These are phyloP conservation scores for Sebastes paucispinis DNA, from an alignment of 2,797 vertebrate species.

Conservation along the genomic window DNA sequence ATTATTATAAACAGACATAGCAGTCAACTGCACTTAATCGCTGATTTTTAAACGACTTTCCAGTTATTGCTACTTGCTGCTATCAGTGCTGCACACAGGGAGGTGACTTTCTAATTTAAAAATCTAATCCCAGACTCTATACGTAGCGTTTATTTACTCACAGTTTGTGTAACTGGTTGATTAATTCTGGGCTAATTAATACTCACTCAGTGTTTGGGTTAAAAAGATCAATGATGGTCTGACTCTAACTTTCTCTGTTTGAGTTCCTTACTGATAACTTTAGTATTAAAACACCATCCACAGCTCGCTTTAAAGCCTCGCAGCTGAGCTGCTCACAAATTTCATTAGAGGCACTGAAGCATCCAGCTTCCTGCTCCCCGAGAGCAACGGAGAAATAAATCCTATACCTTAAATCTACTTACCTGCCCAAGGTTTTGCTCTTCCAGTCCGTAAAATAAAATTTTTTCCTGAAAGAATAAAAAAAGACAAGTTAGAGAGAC, in stretches of 20 bases:
- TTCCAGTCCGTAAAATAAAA: conserved; percentile 96
- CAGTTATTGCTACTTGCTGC: background rate
- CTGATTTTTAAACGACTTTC: background rate
- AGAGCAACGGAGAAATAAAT: conserved; percentile 8
- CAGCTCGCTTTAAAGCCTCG: background rate
- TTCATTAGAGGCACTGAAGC: conserved; percentile 23
- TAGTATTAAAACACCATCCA: background rate
- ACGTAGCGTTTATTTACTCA: background rate
- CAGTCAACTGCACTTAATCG: background rate
- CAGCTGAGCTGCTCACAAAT: background rate
- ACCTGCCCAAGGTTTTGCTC: conserved; percentile 95
- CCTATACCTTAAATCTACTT: conserved; percentile 35
- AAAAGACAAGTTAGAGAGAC: conserved; percentile 56
- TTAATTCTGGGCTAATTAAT: conserved; percentile 8
- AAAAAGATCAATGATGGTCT: background rate
- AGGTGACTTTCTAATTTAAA: background rate
- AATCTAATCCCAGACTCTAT: conserved; percentile 14
- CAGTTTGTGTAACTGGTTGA: background rate
- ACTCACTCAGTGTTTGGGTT: background rate
- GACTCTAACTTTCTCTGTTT: conserved; percentile 4
- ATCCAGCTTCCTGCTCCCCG: background rate
- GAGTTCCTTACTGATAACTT: conserved; percentile 8
- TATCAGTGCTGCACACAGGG: background rate
- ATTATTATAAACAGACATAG: background rate
- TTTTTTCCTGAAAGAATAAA: conserved; percentile 91